Percentiles rank a stretch among this genome's conserved stretches.
Conservation (phyloP, 1,140 invertebrate species). For the Zaprionus davidi region DNA sequence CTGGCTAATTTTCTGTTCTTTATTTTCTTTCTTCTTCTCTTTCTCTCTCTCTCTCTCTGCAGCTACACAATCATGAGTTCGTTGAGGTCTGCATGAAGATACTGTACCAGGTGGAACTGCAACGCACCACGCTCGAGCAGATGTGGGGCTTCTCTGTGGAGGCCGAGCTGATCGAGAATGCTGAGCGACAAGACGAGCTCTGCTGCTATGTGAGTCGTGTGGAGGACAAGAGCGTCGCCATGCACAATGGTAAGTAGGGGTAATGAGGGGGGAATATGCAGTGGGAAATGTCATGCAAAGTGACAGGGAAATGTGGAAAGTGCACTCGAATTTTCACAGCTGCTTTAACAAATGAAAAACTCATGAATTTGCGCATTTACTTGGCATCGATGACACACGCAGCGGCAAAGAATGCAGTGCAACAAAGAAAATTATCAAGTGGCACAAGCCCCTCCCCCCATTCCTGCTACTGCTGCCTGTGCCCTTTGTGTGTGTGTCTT, state of each 20-base stretch:
- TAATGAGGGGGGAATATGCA: background rate
- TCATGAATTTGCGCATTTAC: slow-evolving; percentile 29
- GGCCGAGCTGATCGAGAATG: slow-evolving; percentile 97
- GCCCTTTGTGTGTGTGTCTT: slow-evolving; percentile 3
- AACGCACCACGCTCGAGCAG: slow-evolving; percentile 93
- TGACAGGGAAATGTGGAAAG: background rate
- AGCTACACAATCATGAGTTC: slow-evolving; percentile 97
- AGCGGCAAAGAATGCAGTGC: background rate
- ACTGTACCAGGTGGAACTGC: slow-evolving; percentile 97
- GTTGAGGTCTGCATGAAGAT: slow-evolving; percentile 98
- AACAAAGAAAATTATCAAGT: slow-evolving; percentile 68
- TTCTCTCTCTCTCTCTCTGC: slow-evolving; percentile 48
- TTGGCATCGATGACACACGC: slow-evolving; percentile 30
- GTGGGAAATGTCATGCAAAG: background rate
- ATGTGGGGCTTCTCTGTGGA: slow-evolving; percentile 99
- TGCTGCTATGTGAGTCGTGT: slow-evolving; percentile 98
- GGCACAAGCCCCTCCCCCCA: slow-evolving; percentile 14
- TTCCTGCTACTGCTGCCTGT: slow-evolving; percentile 20
- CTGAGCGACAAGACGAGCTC: slow-evolving; percentile 97
- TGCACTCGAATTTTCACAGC: slow-evolving; percentile 28
- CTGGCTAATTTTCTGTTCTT: slow-evolving; percentile 63
- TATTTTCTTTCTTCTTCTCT: slow-evolving; percentile 26
- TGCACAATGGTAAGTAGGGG: slow-evolving; percentile 93
- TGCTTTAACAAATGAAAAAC: slow-evolving; percentile 27
- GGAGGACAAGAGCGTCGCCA: slow-evolving; percentile 96